phyloP scores from a whole-genome alignment of 2,888 invertebrate genomes.

The Drosophila anomelani region DNA sequence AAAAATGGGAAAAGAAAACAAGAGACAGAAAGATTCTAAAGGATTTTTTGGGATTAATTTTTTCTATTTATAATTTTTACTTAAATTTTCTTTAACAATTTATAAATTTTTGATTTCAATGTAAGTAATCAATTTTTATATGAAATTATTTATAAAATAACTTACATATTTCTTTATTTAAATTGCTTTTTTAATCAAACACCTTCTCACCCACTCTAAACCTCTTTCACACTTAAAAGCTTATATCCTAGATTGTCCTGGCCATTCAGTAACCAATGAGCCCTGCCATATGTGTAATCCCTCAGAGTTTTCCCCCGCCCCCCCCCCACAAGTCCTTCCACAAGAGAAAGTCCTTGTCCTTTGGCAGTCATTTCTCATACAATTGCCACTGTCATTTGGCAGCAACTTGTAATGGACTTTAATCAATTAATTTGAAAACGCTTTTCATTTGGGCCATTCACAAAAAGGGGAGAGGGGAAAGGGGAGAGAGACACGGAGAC shows the following conservation, averaged over 20 bases:
- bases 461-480: background rate
- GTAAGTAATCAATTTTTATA: background rate
- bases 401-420: constrained; percentile 80
- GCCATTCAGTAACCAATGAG: constrained; percentile 54
- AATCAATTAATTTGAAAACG: constrained; percentile 80
- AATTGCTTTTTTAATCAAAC: background rate
- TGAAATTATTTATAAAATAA: background rate
- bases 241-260: background rate
- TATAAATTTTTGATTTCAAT: no score
- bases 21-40: background rate
- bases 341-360: constrained; percentile 27
- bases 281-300: constrained; percentile 58
- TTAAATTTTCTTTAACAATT: background rate
- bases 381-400: constrained; percentile 76
- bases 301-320: background rate
- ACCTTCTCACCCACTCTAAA: background rate
- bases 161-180: background rate
- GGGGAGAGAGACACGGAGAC: constrained; percentile 21
- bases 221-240: no score
- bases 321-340: background rate
- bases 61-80: background rate
- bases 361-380: constrained; percentile 74
- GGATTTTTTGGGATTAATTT: fast-evolving
- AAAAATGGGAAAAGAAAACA: background rate
- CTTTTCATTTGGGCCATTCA: constrained; percentile 70